A percentile compares a stretch with the other conserved stretches of the same genome.
Conservation (phyloP, 2,797 vertebrate genomes). For the Apodemus agrarius region DNA sequence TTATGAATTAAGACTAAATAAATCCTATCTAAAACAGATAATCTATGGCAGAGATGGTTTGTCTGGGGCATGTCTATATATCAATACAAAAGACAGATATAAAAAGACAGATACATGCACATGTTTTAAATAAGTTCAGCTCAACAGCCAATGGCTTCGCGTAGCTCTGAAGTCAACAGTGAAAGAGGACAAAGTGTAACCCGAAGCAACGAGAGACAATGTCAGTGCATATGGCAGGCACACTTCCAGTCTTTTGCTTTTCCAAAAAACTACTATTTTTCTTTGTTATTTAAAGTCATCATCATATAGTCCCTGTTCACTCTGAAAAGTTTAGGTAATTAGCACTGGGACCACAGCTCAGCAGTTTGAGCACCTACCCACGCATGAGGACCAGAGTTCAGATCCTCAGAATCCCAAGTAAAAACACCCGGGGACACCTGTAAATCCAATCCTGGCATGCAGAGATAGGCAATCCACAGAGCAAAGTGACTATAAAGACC, state of each 20-base stretch:
- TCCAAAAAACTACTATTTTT: conserved; percentile 4
- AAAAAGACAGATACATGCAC: not conserved
- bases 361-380: not conserved
- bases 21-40: not conserved
- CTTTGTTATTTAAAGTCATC: not conserved
- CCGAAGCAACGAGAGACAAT: not conserved
- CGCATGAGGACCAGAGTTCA: not conserved
- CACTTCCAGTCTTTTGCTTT: conserved; percentile 7
- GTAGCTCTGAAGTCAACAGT: conserved; percentile 66
- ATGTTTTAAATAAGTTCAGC: conserved; percentile 67
- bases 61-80: not conserved
- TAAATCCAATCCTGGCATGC: not conserved
- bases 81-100: not conserved
- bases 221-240: not conserved
- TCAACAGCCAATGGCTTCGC: conserved; percentile 56
- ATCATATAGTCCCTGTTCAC: not conserved
- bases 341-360: not conserved
- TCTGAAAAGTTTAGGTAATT: not conserved
- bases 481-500: not conserved
- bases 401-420: not conserved
- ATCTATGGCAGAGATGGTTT: conserved; percentile 19
- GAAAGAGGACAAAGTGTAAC: not conserved
- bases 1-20: conserved; percentile 20
- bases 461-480: not conserved
- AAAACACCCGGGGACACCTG: not conserved